phyloP scores from a whole-genome alignment of 2,797 vertebrate genomes.

The Pelobates cultripes region DNA sequence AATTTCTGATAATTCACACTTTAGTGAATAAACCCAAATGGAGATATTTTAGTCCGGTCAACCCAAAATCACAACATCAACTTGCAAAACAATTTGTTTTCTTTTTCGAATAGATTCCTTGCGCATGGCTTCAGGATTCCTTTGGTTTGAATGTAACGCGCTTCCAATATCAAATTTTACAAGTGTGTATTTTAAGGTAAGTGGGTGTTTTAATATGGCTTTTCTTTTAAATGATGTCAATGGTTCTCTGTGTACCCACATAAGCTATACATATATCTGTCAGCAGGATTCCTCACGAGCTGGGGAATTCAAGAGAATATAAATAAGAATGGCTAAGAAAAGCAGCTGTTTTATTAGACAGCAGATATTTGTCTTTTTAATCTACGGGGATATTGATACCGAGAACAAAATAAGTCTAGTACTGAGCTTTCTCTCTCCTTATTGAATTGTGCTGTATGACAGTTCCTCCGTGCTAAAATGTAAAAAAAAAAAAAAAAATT shows the following conservation, averaged over 20 bases:
- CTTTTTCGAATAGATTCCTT: background rate
- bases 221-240: conserved; percentile 42
- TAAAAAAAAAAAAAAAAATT: no score
- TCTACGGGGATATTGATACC: conserved; percentile 59
- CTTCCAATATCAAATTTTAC: conserved; percentile 13
- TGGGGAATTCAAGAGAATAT: conserved; percentile 60
- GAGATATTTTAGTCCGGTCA: background rate
- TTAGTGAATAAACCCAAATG: no score
- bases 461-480: conserved; percentile 61
- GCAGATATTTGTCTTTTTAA: conserved; percentile 65
- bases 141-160: background rate
- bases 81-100: background rate
- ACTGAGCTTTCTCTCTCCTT: conserved; percentile 57
- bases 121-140: background rate
- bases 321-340: conserved; percentile 63
- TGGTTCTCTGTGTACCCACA: conserved; percentile 6
- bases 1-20: no score
- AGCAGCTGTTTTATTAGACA: conserved; percentile 74
- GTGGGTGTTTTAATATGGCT: conserved; percentile 9
- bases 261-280: conserved; percentile 57
- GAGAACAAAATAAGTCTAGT: conserved; percentile 59
- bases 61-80: background rate
- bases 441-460: conserved; percentile 57
- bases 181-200: background rate
- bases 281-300: conserved; percentile 66